A percentile compares a stretch with the other conserved stretches of the same genome.
These are phyloP conservation scores for Huso huso DNA, from an alignment of 2,797 vertebrate species.

Conservation along the genomic window DNA sequence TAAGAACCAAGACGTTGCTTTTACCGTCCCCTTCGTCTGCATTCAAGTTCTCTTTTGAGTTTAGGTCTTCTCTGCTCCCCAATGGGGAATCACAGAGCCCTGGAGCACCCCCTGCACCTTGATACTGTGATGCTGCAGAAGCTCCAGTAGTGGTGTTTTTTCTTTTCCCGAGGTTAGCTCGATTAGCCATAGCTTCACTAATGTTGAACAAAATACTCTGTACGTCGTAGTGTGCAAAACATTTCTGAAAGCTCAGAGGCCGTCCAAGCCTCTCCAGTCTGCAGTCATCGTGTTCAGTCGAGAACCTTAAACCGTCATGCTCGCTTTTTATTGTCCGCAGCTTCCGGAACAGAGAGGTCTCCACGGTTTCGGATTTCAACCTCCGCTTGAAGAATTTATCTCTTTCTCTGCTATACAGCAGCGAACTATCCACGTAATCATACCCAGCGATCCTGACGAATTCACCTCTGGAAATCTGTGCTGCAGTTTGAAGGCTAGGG, in stretches of 20 bases:
- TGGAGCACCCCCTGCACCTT: constrained; percentile 44
- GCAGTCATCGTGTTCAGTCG: constrained; percentile 68
- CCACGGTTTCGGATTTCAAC: constrained; percentile 77
- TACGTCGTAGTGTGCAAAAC: constrained; percentile 94
- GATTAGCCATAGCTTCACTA: constrained; percentile 80
- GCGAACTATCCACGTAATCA: constrained; percentile 75
- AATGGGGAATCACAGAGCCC: constrained; percentile 76
- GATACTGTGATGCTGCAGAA: constrained; percentile 79
- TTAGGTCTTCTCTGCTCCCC: constrained; percentile 89
- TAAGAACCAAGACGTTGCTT: constrained; percentile 77
- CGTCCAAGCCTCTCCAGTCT: constrained; percentile 54
- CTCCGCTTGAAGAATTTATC: constrained; percentile 84
- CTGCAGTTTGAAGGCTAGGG: constrained; percentile 84
- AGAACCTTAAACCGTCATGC: constrained; percentile 74
- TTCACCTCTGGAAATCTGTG: constrained; percentile 86
- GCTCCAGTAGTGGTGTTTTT: constrained; percentile 94
- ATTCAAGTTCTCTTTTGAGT: constrained; percentile 86
- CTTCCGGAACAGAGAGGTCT: constrained; percentile 84
- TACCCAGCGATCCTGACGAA: constrained; percentile 81
- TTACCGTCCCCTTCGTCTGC: constrained; percentile 89
- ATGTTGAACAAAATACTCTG: constrained; percentile 95
- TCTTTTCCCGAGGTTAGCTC: constrained; percentile 73
- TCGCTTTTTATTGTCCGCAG: constrained; percentile 83
- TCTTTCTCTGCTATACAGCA: constrained; percentile 68
- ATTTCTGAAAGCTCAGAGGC: constrained; percentile 82